A percentile compares a stretch with the other conserved stretches of the same genome.
These are phyloP conservation scores for Platichthys flesus DNA, from an alignment of 2,113 vertebrate species.

Conservation along the genomic window DNA sequence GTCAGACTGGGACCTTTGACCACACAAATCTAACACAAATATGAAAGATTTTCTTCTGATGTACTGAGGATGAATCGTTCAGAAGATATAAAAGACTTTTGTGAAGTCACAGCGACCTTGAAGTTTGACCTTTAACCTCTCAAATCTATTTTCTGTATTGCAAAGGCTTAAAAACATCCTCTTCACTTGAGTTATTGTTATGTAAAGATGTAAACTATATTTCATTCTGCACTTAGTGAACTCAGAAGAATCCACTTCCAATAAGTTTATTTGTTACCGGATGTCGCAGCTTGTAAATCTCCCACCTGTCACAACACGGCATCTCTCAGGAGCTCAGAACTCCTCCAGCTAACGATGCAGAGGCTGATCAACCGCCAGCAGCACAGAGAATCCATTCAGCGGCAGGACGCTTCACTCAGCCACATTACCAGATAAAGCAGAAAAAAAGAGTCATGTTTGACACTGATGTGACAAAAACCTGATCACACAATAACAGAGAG, in stretches of 20 bases:
- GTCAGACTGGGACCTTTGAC: too few species aligned
- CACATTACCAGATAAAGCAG: background rate
- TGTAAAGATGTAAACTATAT: background rate
- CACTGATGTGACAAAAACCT: conserved; percentile 4
- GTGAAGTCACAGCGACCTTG: too few species aligned
- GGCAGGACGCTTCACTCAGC: background rate
- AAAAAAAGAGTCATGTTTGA: background rate
- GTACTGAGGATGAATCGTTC: too few species aligned
- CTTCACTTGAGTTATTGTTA: background rate
- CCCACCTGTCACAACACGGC: background rate
- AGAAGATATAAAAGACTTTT: too few species aligned
- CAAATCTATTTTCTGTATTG: too few species aligned
- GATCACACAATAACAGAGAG: conserved; percentile 1
- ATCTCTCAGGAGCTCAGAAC: background rate
- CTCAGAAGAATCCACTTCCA: background rate
- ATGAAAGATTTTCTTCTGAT: too few species aligned
- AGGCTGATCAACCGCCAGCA: background rate
- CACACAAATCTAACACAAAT: too few species aligned
- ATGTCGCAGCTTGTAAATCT: background rate
- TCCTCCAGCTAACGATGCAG: background rate
- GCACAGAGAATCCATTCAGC: background rate
- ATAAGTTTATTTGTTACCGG: background rate
- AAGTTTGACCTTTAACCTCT: too few species aligned
- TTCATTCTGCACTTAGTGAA: background rate
- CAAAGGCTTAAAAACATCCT: too few species aligned